Base-by-base conservation (phyloP, 2,797 vertebrate species). In the Crocidura indochinensis region DNA sequence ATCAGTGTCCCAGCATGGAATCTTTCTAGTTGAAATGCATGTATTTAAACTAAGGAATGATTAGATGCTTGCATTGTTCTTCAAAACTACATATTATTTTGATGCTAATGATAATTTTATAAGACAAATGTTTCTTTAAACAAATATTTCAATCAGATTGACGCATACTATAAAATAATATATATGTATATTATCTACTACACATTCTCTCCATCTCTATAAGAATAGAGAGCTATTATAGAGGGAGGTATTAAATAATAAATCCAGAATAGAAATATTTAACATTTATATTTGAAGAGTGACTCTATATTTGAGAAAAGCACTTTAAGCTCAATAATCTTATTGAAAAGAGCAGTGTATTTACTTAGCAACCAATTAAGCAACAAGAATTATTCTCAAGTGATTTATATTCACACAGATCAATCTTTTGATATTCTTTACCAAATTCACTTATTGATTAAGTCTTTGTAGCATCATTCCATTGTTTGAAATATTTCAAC, bases 161-260 rank as follows among this genome's bases (percentile, higher is more conserved):
- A 83, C 44, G 94, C 77, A 2, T 89, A 44, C 29, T 72, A 44
- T 84, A 65, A 87, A 87, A 89, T 46, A 88, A 92, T 87, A 77
- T 87, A 92, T 87, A 77, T 87, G 64, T 12, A 53, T 64, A 29
- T 84, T 49, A 47, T 89, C 73, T 78, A 78, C 77, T 87, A 75
- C 80, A 79, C 29, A 76, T 83, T 83, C 29, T 29, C 69, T 46
- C 86, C 69, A 46, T 69, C 56, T 81, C 38, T 8, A 67, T 82
- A 64, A 67, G 27, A 87, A 31, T 82, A 82, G 56, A 81, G n/a
- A 47, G 84, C 26, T 46, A 12, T 67, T 24, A 46, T 62, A 10
- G 12, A 65, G 0, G 19, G 8, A 69, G 51, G 9, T 14, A 15
- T 47, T 77, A 74, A 79, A 85, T 87, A 91, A 83, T 68, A 65